Evolutionary conservation across 2,113 vertebrate genomes (phyloP).

Genomic region (Vidua macroura): DNA sequence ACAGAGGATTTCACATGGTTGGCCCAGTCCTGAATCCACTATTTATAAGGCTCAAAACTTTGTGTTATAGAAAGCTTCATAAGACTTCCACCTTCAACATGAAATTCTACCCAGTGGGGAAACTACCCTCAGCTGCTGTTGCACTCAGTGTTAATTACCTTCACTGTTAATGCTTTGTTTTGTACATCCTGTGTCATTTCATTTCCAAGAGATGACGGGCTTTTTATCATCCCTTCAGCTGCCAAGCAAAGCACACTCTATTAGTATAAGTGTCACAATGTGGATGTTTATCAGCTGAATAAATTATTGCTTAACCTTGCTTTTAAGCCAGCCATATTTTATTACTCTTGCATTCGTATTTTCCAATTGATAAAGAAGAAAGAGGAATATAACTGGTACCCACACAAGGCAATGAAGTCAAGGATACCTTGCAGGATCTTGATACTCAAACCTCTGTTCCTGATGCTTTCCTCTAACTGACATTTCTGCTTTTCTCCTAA

Average conservation of each 20-base stretch:
- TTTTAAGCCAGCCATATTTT: background rate
- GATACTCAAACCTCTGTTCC: background rate
- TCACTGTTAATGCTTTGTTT: background rate
- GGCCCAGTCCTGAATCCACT: background rate
- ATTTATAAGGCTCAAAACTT: background rate
- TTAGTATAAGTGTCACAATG: background rate
- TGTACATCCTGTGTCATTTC: background rate
- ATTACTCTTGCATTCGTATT: background rate
- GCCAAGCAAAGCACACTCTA: slow-evolving; percentile 8
- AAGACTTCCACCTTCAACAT: background rate
- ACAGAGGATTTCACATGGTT: background rate
- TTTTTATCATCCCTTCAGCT: background rate
- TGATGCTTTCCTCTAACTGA: background rate
- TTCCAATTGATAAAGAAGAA: background rate
- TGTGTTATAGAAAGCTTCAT: background rate
- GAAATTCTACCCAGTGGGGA: background rate
- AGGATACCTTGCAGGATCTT: background rate
- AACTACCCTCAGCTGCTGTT: background rate
- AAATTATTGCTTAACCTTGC: slow-evolving; percentile 13
- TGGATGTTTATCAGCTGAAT: slow-evolving; percentile 12
- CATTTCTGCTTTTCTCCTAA: background rate
- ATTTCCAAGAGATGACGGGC: background rate
- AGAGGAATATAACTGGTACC: background rate
- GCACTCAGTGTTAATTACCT: background rate
- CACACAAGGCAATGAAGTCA: background rate